phyloP scores from a whole-genome alignment of 35 echinoderm and acorn worm species.

The Apostichopus parvimensis region DNA sequence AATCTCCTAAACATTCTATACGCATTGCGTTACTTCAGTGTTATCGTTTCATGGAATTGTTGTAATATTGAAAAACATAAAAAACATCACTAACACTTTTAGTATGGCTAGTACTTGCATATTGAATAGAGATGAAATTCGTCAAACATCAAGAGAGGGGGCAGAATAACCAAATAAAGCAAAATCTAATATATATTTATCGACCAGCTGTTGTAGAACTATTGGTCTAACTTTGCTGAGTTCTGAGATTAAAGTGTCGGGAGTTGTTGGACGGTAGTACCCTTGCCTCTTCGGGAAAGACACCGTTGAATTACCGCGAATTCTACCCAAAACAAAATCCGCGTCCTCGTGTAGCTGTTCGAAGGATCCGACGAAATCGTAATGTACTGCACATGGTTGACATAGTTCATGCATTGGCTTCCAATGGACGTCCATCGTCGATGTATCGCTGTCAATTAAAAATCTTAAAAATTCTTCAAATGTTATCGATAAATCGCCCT shows the following conservation, averaged over 20 bases:
- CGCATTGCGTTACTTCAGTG: no score
- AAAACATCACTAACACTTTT: no score
- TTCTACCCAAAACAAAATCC: conserved; percentile 65
- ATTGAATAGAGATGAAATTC: no score
- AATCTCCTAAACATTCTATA: no score
- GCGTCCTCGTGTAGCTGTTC: conserved; percentile 86
- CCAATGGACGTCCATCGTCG: conserved; percentile 94
- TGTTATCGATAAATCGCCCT: conserved; percentile 68
- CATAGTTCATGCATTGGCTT: conserved; percentile 95
- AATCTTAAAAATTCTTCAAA: conserved; percentile 94
- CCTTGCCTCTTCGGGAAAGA: conserved; percentile 85
- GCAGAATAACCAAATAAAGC: conserved; percentile 84
- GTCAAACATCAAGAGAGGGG: conserved; percentile 36
- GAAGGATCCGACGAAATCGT: conserved; percentile 94
- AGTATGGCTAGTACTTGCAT: no score
- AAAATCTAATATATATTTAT: conserved; percentile 92
- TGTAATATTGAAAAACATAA: no score
- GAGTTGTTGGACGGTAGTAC: conserved; percentile 90
- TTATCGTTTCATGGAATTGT: no score
- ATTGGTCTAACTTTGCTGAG: conserved; percentile 52
- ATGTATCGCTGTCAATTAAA: conserved; percentile 70
- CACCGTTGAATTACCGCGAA: conserved; percentile 66
- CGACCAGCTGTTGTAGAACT: conserved; percentile 73
- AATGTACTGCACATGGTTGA: conserved; percentile 89
- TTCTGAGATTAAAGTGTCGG: conserved; percentile 63